Conservation (phyloP, 2,797 vertebrate species). For the Galaxias olidus region DNA sequence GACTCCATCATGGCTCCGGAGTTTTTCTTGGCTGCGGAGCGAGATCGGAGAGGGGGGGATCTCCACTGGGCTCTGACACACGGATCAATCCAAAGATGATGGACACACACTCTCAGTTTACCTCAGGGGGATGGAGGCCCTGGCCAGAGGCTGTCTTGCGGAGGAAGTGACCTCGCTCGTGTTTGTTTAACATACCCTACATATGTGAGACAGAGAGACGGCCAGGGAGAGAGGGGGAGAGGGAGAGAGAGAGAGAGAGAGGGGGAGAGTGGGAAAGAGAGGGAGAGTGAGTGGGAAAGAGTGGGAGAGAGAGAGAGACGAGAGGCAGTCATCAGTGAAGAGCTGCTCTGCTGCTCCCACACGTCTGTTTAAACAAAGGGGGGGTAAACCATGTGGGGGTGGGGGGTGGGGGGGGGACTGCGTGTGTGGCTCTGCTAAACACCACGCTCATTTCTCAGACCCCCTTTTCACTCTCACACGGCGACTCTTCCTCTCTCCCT, state of each 20-base stretch:
- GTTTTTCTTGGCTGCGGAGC: slow-evolving; percentile 58
- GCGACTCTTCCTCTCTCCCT: background rate
- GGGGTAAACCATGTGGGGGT: slow-evolving; percentile 63
- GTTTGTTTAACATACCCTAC: slow-evolving; percentile 68
- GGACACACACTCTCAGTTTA: slow-evolving; percentile 31
- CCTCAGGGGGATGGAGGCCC: slow-evolving; percentile 53
- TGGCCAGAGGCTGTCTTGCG: slow-evolving; percentile 41
- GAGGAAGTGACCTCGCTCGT: slow-evolving; percentile 64
- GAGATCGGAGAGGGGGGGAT: slow-evolving; percentile 55
- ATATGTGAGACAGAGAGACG: slow-evolving; percentile 47
- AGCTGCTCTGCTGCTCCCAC: slow-evolving; percentile 54
- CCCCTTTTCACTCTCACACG: background rate
- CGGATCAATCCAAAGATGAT: slow-evolving; percentile 30
- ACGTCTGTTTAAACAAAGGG: slow-evolving; percentile 62
- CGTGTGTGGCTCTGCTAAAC: slow-evolving; percentile 56
- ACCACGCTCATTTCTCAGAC: background rate
- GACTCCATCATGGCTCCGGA: slow-evolving; percentile 45
- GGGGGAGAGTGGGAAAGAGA: background rate
- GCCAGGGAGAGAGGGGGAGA: slow-evolving; percentile 32
- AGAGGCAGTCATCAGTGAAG: slow-evolving; percentile 69
- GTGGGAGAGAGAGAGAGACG: background rate
- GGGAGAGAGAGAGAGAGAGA: slow-evolving; percentile 18
- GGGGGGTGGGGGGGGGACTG: slow-evolving; percentile 49
- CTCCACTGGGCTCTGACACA: slow-evolving; percentile 44
- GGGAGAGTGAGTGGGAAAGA: background rate